Base-by-base conservation (phyloP, 2,888 invertebrate genomes). In the Syrphus vitripennis region DNA sequence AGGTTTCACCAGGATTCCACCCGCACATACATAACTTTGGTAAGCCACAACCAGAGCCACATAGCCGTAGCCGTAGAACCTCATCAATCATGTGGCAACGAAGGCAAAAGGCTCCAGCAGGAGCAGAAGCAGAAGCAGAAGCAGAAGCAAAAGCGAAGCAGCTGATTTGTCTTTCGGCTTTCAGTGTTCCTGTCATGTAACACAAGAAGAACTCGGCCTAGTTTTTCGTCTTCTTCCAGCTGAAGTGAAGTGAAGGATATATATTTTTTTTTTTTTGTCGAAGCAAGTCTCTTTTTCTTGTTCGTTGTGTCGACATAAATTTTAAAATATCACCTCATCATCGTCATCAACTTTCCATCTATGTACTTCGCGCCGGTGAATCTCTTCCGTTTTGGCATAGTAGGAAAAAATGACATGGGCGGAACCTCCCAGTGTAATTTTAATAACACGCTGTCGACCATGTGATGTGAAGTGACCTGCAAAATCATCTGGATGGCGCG, bases 121-220 rank as follows among this genome's bases (percentile, higher is more conserved):
- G 14, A 59, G 57, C 34, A 21, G 2, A n/a, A 19, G 50, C 19
- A 42, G 42, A 9, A 24, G 37, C n/a, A 31, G 50, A 10, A 34
- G 69, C 21, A 26, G 21, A 26, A 6, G 63, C 26, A 16, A 4
- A 4, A 37, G 59, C 16, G 63, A 57, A 67, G 81, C 86, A 74
- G 82, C 86, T 86, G 86, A 86, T 86, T 86, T 86, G 86, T 86
- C 86, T 86, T 78, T 86, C 21, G 77, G 72, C 77, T 77, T 86
- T 78, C 74, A 86, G 74, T 86, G 86, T 86, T 82, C 70, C 82
- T 86, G 86, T 86, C 86, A 78, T 86, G 86, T 86, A 74, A 78
- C 78, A 78, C 78, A 82, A 74, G 82, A 82, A 70, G 69, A 63
- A 69, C 65, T 86, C 86, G 86, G 86, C 86, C 86, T 86, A 86